Conservation (phyloP, 2,113 vertebrate genomes). For the Theristicus caerulescens region DNA sequence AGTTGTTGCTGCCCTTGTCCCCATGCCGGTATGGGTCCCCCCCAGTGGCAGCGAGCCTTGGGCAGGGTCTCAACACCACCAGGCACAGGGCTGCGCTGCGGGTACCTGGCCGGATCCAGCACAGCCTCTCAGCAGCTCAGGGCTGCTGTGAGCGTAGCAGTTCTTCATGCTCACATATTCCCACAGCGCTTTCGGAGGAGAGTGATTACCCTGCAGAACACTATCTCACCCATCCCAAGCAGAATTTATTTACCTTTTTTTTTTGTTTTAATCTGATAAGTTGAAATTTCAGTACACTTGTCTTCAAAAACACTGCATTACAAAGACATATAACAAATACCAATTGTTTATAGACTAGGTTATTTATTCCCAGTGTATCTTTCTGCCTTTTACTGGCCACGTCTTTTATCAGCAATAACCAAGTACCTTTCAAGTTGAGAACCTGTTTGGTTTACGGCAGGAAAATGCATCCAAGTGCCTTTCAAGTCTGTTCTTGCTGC, state of each 20-base stretch:
- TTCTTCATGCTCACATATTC: neutral
- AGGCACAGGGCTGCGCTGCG: neutral
- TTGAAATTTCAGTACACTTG: constrained; percentile 20
- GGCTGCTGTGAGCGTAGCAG: neutral
- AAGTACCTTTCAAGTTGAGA: constrained; percentile 19
- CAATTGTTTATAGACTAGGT: constrained; percentile 41
- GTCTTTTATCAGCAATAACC: constrained; percentile 48
- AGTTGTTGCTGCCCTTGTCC: neutral
- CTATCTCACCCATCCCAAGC: neutral
- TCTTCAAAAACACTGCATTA: constrained; percentile 16
- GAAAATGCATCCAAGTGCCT: neutral
- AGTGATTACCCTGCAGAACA: neutral
- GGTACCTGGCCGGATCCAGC: neutral
- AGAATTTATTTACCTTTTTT: neutral
- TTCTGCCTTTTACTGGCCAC: constrained; percentile 11
- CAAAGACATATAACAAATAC: constrained; percentile 16
- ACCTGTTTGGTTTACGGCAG: neutral
- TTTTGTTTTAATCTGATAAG: constrained; percentile 38
- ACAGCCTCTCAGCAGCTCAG: neutral
- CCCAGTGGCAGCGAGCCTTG: neutral
- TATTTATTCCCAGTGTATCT: constrained; percentile 36
- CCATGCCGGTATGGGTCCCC: neutral
- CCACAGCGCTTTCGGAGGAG: neutral
- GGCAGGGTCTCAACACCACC: neutral
- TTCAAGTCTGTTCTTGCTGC: neutral